Conservation (phyloP, 2,797 vertebrate species). For the Pipistrellus pipistrellus region DNA sequence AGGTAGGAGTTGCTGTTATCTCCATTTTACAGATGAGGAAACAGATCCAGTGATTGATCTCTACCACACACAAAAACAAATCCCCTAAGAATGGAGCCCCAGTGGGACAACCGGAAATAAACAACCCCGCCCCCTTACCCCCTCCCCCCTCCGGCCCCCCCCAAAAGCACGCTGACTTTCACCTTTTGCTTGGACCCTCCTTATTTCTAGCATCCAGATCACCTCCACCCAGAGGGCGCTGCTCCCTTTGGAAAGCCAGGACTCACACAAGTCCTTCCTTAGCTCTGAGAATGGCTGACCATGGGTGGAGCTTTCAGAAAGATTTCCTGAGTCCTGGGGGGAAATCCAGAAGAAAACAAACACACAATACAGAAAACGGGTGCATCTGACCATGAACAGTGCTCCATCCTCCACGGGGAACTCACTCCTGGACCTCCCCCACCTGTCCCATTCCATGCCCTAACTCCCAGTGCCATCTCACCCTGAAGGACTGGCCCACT, state of each 20-base stretch:
- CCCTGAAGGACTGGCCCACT: neutral
- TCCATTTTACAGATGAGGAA: neutral
- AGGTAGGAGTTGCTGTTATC: neutral
- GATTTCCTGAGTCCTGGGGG: neutral
- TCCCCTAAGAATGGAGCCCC: neutral
- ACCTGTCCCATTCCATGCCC: too few species aligned
- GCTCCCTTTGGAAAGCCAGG: neutral
- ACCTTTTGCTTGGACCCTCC: neutral
- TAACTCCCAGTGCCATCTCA: neutral
- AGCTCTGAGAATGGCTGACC: neutral
- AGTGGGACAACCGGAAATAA: neutral
- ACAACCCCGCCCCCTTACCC: too few species aligned
- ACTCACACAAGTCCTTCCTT: neutral
- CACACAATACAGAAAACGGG: neutral
- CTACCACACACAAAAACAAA: neutral
- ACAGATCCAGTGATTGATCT: neutral
- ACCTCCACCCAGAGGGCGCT: neutral
- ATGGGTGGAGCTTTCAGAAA: neutral
- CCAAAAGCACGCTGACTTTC: too few species aligned
- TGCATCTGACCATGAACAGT: neutral
- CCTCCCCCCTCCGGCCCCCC: accelerated
- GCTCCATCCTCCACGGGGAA: accelerated
- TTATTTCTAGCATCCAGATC: neutral
- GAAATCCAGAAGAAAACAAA: neutral
- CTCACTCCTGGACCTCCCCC: neutral